Percentiles rank a stretch among this genome's conserved stretches.
phyloP scores from a whole-genome alignment of 2,797 vertebrate species.

The Miichthys miiuy region DNA sequence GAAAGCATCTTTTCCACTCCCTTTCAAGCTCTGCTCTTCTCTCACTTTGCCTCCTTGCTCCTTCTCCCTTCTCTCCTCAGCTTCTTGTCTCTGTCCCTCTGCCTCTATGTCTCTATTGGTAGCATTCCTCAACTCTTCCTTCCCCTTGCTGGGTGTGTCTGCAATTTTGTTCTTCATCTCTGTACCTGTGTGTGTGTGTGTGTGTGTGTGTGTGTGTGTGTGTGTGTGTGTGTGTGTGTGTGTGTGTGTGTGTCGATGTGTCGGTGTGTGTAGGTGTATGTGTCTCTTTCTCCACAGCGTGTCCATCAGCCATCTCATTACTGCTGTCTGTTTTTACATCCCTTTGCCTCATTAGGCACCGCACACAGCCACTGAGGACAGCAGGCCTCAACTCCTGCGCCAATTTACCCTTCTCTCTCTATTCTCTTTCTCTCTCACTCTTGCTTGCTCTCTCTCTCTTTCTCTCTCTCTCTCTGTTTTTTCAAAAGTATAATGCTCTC shows the following conservation, averaged over 20 bases:
- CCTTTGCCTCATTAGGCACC: conserved; percentile 85
- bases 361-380: conserved; percentile 82
- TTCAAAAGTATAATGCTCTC: conserved; percentile 46
- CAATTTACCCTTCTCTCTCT: conserved; percentile 71
- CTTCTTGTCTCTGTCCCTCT: conserved; percentile 39
- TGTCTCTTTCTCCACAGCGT: conserved; percentile 64
- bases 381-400: conserved; percentile 81
- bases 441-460: conserved; percentile 8
- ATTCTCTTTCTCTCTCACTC: conserved; percentile 16
- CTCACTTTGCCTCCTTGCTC: conserved; percentile 31
- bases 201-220: conserved; percentile 16
- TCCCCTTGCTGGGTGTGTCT: conserved; percentile 54
- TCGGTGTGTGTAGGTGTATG: conserved; percentile 44
- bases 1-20: conserved; percentile 45
- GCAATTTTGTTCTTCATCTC: conserved; percentile 50
- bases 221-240: conserved; percentile 31
- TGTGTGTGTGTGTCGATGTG: conserved; percentile 24
- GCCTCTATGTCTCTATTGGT: conserved; percentile 42
- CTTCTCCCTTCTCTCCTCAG: conserved; percentile 33
- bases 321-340: conserved; percentile 86
- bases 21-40: conserved; percentile 27
- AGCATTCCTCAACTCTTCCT: conserved; percentile 59
- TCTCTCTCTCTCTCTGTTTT: conserved; percentile 21
- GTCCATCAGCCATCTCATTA: conserved; percentile 87
- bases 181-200: conserved; percentile 30